phyloP scores from a whole-genome alignment of 2,797 vertebrate species.

The Lepus townsendii region DNA sequence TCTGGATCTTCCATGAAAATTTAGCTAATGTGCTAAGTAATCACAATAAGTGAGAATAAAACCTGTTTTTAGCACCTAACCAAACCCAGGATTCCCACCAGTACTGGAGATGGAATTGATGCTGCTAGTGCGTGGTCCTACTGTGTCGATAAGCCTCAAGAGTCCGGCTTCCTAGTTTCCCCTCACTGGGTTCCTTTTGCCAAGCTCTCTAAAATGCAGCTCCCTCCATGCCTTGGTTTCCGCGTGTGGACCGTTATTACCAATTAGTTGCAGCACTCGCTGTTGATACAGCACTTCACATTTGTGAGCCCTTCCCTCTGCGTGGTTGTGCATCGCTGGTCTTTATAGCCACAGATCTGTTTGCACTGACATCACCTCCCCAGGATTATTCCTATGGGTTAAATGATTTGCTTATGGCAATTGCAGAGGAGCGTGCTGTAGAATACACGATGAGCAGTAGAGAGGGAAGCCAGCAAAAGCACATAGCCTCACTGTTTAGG shows the following conservation, averaged over 20 bases:
- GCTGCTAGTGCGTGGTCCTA: neutral
- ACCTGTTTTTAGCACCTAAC: neutral
- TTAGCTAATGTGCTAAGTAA: slow-evolving; percentile 4
- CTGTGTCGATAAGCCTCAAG: neutral
- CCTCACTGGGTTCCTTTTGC: neutral
- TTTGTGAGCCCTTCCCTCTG: slow-evolving; percentile 57
- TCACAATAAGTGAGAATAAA: neutral
- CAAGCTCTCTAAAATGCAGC: neutral
- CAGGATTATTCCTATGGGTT: slow-evolving; percentile 71
- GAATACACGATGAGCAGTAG: slow-evolving; percentile 75
- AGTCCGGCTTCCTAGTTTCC: neutral
- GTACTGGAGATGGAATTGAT: neutral
- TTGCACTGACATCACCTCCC: slow-evolving; percentile 61
- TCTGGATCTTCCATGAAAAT: slow-evolving; percentile 4
- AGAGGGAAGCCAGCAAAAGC: neutral
- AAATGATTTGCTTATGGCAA: slow-evolving; percentile 76
- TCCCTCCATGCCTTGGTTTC: neutral
- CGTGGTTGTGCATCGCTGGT: slow-evolving; percentile 70
- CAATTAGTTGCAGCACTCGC: slow-evolving; percentile 69
- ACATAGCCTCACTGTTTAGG: neutral
- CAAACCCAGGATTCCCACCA: neutral
- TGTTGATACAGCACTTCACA: slow-evolving; percentile 40
- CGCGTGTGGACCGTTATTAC: slow-evolving; percentile 36
- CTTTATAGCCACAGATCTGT: slow-evolving; percentile 68
- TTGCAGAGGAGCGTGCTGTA: slow-evolving; percentile 37